Base-by-base conservation (phyloP, 1,140 invertebrate species). In the Xylocopa sonorina region DNA sequence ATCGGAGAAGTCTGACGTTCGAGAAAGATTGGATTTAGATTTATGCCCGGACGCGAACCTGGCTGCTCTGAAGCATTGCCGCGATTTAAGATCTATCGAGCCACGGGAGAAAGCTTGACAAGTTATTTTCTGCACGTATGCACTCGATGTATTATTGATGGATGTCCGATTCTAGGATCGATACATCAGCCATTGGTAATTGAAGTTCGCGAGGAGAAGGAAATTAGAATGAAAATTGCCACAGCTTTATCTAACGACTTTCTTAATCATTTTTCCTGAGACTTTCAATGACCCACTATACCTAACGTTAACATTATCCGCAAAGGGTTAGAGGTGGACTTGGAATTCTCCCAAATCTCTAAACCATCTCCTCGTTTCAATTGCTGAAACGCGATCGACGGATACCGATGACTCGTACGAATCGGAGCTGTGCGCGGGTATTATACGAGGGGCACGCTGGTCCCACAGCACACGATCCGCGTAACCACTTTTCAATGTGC, bases 401-500 rank as follows among this genome's bases (percentile, higher is more conserved):
- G 9, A 46, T 29, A 10, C 24, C 41, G 63, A 55, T 75, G 72
- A 75, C 72, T 75, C 60, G 72, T 53, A 51, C 41, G 48, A 75
- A 64, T 64, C 34, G 27, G 16, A 68, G 43, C 53, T 57, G 29
- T 21, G 10, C 21, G 51, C 29, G 18, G 12, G 24, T 18, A 34
- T 34, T 43, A 12, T 24, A 55, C 38, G n/a, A n/a, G 21, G 34
- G 24, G 14, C 50, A n/a, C 21, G 34, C n/a, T 16, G 34, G 32
- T 43, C 43, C 46, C 3, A 0, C 38, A 3, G 41, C 24, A 58
- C 29, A 57, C 64, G 43, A 73, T 55, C 43, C 4, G 69, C 58
- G 58, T 55, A 66, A 58, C 71, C 43, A 62, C 60, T 74, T 74
- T 74, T 74, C 78, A 74, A 66, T 79, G 66, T 64, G 78, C 71